Evolutionary conservation across 2,888 invertebrate genomes (phyloP).

Genomic region (Pristionchus maxplancki): DNA sequence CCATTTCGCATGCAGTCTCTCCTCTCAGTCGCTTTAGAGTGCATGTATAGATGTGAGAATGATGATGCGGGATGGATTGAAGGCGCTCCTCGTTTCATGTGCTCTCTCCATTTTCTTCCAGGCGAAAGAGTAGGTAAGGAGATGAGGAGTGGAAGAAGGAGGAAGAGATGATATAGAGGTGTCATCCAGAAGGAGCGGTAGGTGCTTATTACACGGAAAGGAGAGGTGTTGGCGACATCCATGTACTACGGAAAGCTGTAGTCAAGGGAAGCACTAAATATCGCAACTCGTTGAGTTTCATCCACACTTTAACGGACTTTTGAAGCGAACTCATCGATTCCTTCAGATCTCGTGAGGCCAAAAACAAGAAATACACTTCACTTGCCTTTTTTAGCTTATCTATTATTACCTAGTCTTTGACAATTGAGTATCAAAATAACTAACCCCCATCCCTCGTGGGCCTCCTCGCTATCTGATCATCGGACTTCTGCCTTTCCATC

Average conservation of each 20-base stretch:
- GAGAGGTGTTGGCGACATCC: background rate
- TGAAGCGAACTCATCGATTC: no score
- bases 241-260: background rate
- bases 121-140: background rate
- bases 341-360: no score
- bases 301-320: no score
- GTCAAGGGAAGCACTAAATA: no score
- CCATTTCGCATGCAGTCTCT: background rate
- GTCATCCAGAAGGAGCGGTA: background rate
- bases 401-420: no score
- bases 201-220: background rate
- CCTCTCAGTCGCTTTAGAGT: background rate
- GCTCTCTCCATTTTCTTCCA: no score
- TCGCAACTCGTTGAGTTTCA: no score
- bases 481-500: slow-evolving; percentile 58
- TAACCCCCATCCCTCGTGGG: slow-evolving; percentile 40
- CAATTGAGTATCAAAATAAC: no score
- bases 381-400: background rate
- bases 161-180: background rate
- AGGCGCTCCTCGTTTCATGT: background rate
- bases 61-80: background rate
- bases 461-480: slow-evolving; percentile 58
- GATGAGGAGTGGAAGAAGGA: background rate
- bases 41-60: background rate
- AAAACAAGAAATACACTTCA: no score